Conservation (phyloP, 2,113 vertebrate genomes). For the Melanotaenia duboulayi region DNA sequence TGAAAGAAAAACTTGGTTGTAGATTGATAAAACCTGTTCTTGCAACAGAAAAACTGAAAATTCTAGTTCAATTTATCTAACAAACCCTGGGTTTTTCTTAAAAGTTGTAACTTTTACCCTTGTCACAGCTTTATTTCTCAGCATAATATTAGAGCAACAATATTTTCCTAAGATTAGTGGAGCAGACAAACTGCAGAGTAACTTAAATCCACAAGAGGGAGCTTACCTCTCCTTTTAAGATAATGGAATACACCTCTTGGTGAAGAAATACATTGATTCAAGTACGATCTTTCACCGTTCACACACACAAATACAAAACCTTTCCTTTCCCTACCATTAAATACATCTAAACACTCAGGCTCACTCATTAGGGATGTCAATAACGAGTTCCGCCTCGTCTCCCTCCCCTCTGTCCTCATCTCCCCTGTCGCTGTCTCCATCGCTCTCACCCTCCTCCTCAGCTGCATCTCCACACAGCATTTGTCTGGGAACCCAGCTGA, state of each 20-base stretch:
- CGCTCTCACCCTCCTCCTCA: constrained; percentile 84
- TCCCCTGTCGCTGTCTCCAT: constrained; percentile 82
- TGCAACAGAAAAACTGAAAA: neutral
- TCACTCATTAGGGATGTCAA: constrained; percentile 87
- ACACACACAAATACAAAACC: constrained; percentile 8
- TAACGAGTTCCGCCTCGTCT: constrained; percentile 85
- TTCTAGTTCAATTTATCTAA: neutral
- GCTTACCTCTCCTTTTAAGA: constrained; percentile 11
- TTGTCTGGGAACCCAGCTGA: constrained; percentile 86
- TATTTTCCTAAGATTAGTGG: constrained; percentile 16
- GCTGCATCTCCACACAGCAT: constrained; percentile 85
- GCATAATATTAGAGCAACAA: neutral
- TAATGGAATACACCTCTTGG: neutral
- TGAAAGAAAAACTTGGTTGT: neutral
- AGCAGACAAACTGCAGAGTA: constrained; percentile 37
- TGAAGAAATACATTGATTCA: constrained; percentile 12
- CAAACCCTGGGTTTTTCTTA: neutral
- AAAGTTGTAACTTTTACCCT: neutral
- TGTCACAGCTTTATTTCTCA: neutral
- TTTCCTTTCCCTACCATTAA: constrained; percentile 8
- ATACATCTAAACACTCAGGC: constrained; percentile 30
- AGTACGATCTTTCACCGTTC: neutral
- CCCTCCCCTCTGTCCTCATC: constrained; percentile 85
- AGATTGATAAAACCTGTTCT: neutral
- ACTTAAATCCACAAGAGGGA: constrained; percentile 55